phyloP scores from a whole-genome alignment of 2,113 vertebrate species.

The Nerophis ophidion region DNA sequence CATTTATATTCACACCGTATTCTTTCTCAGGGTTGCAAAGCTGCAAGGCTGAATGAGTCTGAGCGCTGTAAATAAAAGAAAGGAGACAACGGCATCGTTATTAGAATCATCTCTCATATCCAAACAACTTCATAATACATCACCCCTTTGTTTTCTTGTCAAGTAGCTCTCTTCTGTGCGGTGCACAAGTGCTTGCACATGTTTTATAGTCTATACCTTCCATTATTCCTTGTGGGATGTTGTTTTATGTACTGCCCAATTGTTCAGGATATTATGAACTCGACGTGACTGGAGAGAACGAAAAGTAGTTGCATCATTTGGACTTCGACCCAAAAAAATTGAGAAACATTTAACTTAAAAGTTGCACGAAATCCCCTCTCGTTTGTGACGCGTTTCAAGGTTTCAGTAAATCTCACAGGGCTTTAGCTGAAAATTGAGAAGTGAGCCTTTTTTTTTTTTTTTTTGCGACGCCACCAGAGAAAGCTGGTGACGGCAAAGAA shows the following conservation, averaged over 20 bases:
- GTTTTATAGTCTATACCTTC: not conserved
- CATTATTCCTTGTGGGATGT: not conserved
- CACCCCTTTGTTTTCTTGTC: conserved; percentile 17
- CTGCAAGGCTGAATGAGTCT: conserved; percentile 19
- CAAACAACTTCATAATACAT: conserved; percentile 5
- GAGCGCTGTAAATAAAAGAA: conserved; percentile 32
- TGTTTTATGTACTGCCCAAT: not conserved
- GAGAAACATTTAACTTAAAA: no score
- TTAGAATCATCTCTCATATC: conserved; percentile 21
- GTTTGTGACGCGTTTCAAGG: no score
- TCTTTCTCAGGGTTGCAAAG: conserved; percentile 27
- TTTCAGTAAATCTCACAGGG: no score
- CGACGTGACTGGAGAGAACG: not conserved
- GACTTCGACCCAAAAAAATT: no score
- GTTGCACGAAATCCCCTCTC: no score
- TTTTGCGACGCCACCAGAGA: no score
- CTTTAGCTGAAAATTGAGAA: no score
- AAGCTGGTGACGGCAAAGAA: no score
- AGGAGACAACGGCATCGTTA: conserved; percentile 30
- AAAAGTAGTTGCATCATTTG: no score
- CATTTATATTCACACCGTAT: conserved; percentile 26
- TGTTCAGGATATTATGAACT: not conserved
- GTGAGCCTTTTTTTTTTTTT: no score
- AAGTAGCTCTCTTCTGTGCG: conserved; percentile 9
- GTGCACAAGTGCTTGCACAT: not conserved